A percentile compares a stretch with the other conserved stretches of the same genome.
Conservation (phyloP, 2,797 vertebrate species). For the Bradypodion pumilum region DNA sequence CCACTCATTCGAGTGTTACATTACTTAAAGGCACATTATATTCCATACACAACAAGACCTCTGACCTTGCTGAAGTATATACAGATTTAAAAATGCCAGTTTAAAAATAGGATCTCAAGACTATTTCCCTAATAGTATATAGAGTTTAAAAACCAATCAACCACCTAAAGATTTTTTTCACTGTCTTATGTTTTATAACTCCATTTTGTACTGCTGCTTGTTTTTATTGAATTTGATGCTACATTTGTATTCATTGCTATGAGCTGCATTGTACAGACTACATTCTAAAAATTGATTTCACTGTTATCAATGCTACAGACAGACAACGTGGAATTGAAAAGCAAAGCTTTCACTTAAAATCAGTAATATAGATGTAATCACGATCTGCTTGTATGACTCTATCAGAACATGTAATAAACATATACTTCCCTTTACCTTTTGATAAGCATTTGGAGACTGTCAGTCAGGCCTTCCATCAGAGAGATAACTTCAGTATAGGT, state of each 20-base stretch:
- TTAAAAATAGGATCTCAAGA: neutral
- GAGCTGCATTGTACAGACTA: neutral
- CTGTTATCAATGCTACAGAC: neutral
- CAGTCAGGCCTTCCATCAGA: slow-evolving; percentile 83
- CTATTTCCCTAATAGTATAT: neutral
- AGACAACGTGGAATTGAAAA: slow-evolving; percentile 21
- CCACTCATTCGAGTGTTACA: too few relatives aligned
- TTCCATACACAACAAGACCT: too few relatives aligned
- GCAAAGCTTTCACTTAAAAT: neutral
- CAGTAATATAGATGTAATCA: neutral
- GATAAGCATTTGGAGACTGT: slow-evolving; percentile 87
- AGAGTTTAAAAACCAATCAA: neutral
- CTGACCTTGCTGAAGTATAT: neutral
- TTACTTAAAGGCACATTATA: too few relatives aligned
- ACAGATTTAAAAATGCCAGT: neutral
- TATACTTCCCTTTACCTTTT: slow-evolving; percentile 84
- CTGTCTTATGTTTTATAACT: neutral
- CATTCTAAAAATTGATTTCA: neutral
- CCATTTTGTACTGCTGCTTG: neutral
- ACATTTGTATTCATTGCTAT: neutral
- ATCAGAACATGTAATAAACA: slow-evolving; percentile 15
- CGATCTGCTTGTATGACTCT: neutral
- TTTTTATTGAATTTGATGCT: neutral
- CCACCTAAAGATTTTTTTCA: neutral
- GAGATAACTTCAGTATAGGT: slow-evolving; percentile 83